Percentiles rank a stretch among this genome's conserved stretches.
phyloP scores from a whole-genome alignment of 53 echinoderm and acorn worm species.

The Paracentrotus lividus region DNA sequence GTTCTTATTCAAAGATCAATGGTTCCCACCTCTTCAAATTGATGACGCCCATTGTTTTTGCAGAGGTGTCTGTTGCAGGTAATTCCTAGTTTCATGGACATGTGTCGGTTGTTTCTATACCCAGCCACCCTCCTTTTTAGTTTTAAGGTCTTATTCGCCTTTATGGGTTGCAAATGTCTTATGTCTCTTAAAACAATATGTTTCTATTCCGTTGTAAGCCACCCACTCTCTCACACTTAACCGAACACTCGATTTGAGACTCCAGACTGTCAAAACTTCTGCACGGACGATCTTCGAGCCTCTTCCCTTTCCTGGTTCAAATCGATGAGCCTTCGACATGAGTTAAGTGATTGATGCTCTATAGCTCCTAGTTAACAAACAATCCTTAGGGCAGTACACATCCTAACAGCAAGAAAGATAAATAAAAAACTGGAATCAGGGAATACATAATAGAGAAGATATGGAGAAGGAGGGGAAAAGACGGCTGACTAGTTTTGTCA shows the following conservation, averaged over 20 bases:
- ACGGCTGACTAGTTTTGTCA: background rate
- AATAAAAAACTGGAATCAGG: background rate
- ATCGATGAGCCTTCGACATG: constrained; percentile 31
- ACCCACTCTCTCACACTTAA: background rate
- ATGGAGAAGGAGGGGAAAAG: background rate
- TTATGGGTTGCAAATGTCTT: too few relatives aligned
- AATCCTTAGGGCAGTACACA: constrained; percentile 18
- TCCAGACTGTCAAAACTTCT: background rate
- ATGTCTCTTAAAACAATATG: background rate
- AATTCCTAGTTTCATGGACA: too few relatives aligned
- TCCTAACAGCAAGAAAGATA: background rate
- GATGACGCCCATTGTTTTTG: too few relatives aligned
- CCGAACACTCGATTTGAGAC: background rate
- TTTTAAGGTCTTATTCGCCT: too few relatives aligned
- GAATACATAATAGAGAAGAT: background rate
- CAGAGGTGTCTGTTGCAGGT: too few relatives aligned
- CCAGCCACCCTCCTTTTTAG: too few relatives aligned
- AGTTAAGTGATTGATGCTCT: constrained; percentile 16
- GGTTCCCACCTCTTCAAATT: too few relatives aligned
- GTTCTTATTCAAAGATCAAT: too few relatives aligned
- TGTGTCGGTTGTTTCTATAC: too few relatives aligned
- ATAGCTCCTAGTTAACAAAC: constrained; percentile 18
- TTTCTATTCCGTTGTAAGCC: background rate
- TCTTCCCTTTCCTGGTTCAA: background rate
- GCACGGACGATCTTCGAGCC: constrained; percentile 6